A percentile compares a stretch with the other conserved stretches of the same genome.
Conservation (phyloP, 2,113 vertebrate species). For the Gasterosteus nipponicus region DNA sequence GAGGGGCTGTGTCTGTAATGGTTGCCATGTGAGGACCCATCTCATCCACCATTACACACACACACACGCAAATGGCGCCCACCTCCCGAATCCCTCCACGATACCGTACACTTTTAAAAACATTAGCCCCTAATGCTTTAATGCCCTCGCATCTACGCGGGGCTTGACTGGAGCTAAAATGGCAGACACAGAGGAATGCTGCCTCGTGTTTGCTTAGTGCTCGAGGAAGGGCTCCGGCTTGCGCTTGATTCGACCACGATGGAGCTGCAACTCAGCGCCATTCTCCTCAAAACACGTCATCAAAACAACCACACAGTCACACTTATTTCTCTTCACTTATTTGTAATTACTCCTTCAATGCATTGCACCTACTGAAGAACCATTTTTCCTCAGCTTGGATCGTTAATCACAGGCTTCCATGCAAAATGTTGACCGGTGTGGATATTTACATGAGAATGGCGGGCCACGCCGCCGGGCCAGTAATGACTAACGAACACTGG, state of each 20-base stretch:
- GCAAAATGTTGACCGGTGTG: constrained; percentile 61
- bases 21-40: constrained; percentile 84
- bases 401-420: constrained; percentile 66
- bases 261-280: constrained; percentile 26
- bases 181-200: constrained; percentile 74
- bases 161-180: constrained; percentile 77
- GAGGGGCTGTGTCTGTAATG: constrained; percentile 83
- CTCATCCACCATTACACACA: constrained; percentile 80
- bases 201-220: constrained; percentile 72
- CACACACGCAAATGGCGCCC: constrained; percentile 73
- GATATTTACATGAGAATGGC: constrained; percentile 73
- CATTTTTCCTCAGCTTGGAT: constrained; percentile 30
- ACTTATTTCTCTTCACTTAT: constrained; percentile 1
- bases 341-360: constrained; percentile 3
- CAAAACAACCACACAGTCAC: background rate
- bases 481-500: constrained; percentile 72
- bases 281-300: constrained; percentile 21
- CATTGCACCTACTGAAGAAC: constrained; percentile 6
- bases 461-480: constrained; percentile 29
- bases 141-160: constrained; percentile 77
- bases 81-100: constrained; percentile 76
- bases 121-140: constrained; percentile 85
- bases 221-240: constrained; percentile 61
- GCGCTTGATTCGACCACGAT: constrained; percentile 60
- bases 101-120: constrained; percentile 85